Evolutionary conservation across 2,797 vertebrate species (phyloP).

Genomic region (Fistularia commersonii): DNA sequence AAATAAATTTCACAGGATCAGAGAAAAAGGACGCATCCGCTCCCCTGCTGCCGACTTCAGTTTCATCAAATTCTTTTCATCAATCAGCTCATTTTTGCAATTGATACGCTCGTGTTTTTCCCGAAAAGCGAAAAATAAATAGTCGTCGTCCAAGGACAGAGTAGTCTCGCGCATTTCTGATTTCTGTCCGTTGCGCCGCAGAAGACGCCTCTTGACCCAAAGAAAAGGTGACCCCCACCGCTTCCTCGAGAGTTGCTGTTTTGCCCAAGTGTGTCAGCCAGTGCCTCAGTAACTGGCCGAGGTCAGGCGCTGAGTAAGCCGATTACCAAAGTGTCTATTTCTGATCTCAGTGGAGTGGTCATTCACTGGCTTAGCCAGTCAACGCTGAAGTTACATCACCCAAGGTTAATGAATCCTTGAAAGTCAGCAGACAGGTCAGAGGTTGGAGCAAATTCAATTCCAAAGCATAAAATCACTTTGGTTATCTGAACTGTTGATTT

Average conservation of each 20-base stretch:
- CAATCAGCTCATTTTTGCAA: too few species aligned
- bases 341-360: slow-evolving; percentile 51
- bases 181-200: too few species aligned
- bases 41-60: too few species aligned
- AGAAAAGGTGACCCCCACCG: neutral
- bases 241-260: slow-evolving; percentile 19
- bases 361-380: slow-evolving; percentile 50
- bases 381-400: slow-evolving; percentile 44
- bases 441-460: slow-evolving; percentile 7
- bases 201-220: too few species aligned
- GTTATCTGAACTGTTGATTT: neutral
- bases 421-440: slow-evolving; percentile 11
- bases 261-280: slow-evolving; percentile 54
- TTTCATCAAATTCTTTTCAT: too few species aligned
- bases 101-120: too few species aligned
- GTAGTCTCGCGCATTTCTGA: too few species aligned
- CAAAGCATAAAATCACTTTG: neutral
- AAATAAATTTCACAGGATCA: too few species aligned
- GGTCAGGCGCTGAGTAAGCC: slow-evolving; percentile 44
- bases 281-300: slow-evolving; percentile 40
- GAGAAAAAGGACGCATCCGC: too few species aligned
- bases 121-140: too few species aligned
- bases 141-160: too few species aligned
- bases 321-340: slow-evolving; percentile 67
- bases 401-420: slow-evolving; percentile 40